Evolutionary conservation across 2,113 vertebrate genomes (phyloP).

Genomic region (Anarhynchus alexandrinus): DNA sequence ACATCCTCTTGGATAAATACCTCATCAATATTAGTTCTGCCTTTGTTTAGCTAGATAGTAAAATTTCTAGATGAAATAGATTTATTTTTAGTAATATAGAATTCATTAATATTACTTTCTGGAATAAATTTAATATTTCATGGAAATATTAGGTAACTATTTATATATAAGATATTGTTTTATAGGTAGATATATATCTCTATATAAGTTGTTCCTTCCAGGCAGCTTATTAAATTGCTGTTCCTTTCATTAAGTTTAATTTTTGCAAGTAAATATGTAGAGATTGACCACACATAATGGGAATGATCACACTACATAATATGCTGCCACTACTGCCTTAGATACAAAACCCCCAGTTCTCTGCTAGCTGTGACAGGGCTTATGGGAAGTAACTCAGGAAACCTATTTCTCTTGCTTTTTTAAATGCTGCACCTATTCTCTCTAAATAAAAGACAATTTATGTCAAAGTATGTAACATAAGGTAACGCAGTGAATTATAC

Average conservation of each 20-base stretch:
- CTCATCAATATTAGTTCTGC: not conserved
- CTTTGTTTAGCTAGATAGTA: not conserved
- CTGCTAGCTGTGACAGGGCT: not conserved
- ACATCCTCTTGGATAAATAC: not conserved
- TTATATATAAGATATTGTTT: not conserved
- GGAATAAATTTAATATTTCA: not conserved
- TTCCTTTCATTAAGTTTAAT: not conserved
- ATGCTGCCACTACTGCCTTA: not conserved
- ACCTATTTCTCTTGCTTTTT: not conserved
- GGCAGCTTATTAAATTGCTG: not conserved
- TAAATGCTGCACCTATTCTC: not conserved
- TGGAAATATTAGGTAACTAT: not conserved
- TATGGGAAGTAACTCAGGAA: too few species aligned
- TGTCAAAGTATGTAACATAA: not conserved
- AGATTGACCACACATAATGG: not conserved
- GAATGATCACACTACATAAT: not conserved
- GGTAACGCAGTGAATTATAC: conserved; percentile 32
- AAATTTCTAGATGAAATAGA: not conserved
- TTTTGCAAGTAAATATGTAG: not conserved
- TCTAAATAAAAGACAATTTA: not conserved
- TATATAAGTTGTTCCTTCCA: not conserved
- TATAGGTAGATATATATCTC: not conserved
- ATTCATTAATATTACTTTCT: not conserved
- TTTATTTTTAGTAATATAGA: not conserved
- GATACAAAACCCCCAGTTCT: not conserved